Conservation (phyloP, 2,888 invertebrate species). For the Ormyrus rosae region DNA sequence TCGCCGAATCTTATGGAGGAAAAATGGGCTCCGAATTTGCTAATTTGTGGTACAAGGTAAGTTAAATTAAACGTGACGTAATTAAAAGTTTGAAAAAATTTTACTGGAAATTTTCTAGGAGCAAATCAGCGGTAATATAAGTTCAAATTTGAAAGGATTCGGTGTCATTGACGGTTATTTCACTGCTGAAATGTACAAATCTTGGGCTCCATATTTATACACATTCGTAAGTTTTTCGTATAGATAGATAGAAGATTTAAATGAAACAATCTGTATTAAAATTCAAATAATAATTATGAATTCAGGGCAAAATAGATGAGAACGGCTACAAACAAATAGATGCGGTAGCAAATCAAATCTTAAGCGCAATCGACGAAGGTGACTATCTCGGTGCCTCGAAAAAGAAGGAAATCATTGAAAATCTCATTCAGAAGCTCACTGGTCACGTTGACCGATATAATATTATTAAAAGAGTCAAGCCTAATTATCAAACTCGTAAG, state of each 20-base stretch:
- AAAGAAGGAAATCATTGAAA: constrained; percentile 3
- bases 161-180: constrained; percentile 67
- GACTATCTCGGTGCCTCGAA: constrained; percentile 11
- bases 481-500: constrained; percentile 4
- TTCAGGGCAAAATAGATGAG: constrained; percentile 40
- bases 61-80: not conserved
- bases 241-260: not conserved
- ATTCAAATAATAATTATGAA: not conserved
- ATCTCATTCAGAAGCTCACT: constrained; percentile 27
- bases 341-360: constrained; percentile 14
- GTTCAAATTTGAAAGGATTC: constrained; percentile 66
- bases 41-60: constrained; percentile 77
- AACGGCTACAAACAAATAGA: constrained; percentile 13
- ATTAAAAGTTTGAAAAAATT: not conserved
- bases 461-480: constrained; percentile 33
- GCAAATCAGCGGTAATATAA: constrained; percentile 59
- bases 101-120: constrained; percentile 13
- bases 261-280: not conserved
- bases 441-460: constrained; percentile 29
- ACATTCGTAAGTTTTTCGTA: constrained; percentile 20
- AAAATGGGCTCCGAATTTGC: constrained; percentile 94
- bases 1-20: constrained; percentile 94
- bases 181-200: constrained; percentile 65
- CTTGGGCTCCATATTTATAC: constrained; percentile 62
- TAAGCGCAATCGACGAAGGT: not conserved